Evolutionary conservation across 2,797 vertebrate genomes (phyloP).

Genomic region (Sparus aurata): DNA sequence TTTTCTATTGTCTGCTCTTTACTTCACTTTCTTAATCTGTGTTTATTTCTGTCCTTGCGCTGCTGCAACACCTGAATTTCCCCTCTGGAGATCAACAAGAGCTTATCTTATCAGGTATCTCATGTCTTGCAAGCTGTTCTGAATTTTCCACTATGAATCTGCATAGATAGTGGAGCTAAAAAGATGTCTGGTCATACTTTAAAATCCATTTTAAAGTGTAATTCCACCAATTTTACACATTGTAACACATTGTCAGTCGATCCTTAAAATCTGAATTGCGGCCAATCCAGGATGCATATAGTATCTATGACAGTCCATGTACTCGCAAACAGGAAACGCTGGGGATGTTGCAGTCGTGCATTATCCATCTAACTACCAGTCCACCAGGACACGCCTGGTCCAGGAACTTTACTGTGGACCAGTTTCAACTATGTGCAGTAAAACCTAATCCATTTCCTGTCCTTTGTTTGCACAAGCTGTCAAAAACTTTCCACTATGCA

Average conservation of each 20-base stretch:
- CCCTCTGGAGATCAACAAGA: background rate
- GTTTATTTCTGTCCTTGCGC: background rate
- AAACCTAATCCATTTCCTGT: slow-evolving; percentile 1
- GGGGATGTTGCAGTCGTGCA: background rate
- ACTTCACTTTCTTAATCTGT: no score
- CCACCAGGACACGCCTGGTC: no score
- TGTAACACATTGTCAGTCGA: background rate
- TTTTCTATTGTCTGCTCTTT: no score
- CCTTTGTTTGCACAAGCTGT: slow-evolving; percentile 18
- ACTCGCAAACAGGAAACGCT: background rate
- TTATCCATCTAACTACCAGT: background rate
- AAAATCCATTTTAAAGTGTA: no score
- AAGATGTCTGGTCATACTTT: background rate
- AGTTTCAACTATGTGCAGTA: background rate
- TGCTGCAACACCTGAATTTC: background rate
- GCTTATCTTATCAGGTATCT: background rate
- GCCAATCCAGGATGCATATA: background rate
- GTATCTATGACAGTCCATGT: background rate
- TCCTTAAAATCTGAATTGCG: background rate
- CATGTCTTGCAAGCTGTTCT: background rate
- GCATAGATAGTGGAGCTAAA: background rate
- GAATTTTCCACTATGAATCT: background rate
- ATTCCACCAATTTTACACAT: no score
- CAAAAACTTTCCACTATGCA: background rate
- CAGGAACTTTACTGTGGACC: background rate